A percentile compares a stretch with the other conserved stretches of the same genome.
These are phyloP conservation scores for Tokudaia tokunoshimensis DNA, from an alignment of 2,797 vertebrate genomes.

Conservation along the genomic window DNA sequence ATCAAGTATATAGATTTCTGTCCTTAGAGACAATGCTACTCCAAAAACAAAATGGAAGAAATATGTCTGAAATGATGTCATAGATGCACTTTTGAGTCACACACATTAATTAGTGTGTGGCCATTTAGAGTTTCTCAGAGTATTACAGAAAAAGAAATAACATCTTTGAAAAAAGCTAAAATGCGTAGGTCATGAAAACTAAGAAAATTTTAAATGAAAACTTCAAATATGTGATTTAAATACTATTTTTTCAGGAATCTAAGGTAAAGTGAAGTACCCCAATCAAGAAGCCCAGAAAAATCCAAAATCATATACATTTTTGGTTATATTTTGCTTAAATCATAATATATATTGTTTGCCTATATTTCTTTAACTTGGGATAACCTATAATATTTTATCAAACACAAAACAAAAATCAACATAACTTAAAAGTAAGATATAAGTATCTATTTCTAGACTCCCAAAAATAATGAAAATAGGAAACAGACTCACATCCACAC, in stretches of 20 bases:
- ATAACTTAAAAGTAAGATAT: slow-evolving; percentile 67
- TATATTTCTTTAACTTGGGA: slow-evolving; percentile 54
- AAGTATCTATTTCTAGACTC: slow-evolving; percentile 32
- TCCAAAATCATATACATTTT: slow-evolving; percentile 24
- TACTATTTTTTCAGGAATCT: neutral
- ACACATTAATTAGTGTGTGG: neutral
- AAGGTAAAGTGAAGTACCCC: neutral
- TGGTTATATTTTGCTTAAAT: slow-evolving; percentile 4
- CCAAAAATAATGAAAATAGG: slow-evolving; percentile 32
- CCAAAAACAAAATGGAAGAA: neutral
- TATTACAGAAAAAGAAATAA: neutral
- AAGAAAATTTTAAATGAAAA: slow-evolving; percentile 10
- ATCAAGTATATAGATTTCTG: neutral
- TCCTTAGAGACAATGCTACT: neutral
- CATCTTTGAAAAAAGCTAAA: neutral
- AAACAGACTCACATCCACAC: neutral
- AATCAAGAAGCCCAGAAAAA: neutral
- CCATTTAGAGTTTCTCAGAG: neutral
- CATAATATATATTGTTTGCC: neutral
- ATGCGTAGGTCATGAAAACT: neutral
- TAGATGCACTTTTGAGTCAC: neutral
- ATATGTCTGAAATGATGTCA: neutral
- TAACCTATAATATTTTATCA: slow-evolving; percentile 59
- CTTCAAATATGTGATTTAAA: neutral
- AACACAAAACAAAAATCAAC: slow-evolving; percentile 64